Evolutionary conservation across 2,797 vertebrate species (phyloP), one percentile per base, ranked within the genome.

Genomic region (Fringilla coelebs): DNA sequence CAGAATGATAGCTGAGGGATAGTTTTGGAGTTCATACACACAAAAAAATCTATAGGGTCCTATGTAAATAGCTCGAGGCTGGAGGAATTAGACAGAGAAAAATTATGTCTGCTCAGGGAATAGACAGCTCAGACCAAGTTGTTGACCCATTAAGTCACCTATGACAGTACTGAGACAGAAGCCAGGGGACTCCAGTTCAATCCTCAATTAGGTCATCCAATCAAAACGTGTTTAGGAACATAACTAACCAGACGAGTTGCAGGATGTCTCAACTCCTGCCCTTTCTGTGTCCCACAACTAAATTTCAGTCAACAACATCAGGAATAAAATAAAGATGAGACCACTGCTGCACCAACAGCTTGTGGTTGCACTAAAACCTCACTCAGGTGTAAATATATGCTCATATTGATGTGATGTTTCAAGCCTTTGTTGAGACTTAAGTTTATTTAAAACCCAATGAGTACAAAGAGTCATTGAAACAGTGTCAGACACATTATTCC

Each of bases 131-230:
- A 91, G 94, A 91, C 76, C 52, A 45, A 63, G 70, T 22, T 96
- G 66, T 80, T 96, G 93, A 96, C 93, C 91, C 77, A 83, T 89
- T 86, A 89, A 68, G 63, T 89, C 89, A 92, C 91, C 89, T 94
- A 89, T 57, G 72, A 82, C 67, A 89, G 77, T n/a, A 86, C 17
- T 4, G 79, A 91, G 62, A 87, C 67, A 96, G 85, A 82, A 88
- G 91, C 89, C 89, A 93, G 65, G 36, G 83, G 61, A 89, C 90
- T 82, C 77, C n/a, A 85, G 88, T 75, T 92, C 95, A 95, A 57
- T 90, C 88, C 71, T 88, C 86, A 97, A 90, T 94, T 97, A 97
- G 95, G 96, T 95, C 96, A 96, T 48, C 86, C 88, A 94, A 85
- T 96, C 80, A 94, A 90, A 95, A 83, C 0, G 2, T 80, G 83